phyloP scores from a whole-genome alignment of 2,888 invertebrate species.

The Euphydryas editha region DNA sequence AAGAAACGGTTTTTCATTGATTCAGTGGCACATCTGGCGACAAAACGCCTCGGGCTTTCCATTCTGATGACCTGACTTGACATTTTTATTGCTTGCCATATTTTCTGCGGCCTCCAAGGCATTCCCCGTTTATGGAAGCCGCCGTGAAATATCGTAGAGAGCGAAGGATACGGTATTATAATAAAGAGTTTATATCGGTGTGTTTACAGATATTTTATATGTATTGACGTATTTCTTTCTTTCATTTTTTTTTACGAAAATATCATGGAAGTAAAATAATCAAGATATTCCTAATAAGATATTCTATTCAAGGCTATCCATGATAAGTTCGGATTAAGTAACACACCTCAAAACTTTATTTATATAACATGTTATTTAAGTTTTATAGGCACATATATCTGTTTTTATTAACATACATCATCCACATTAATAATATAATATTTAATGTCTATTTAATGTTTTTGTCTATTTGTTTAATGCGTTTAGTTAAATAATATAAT shows the following conservation, averaged over 20 bases:
- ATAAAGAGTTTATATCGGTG: constrained; percentile 71
- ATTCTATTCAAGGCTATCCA: no score
- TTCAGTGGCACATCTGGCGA: constrained; percentile 82
- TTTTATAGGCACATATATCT: neutral
- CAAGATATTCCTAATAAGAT: no score
- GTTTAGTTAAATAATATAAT: no score
- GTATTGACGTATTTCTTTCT: neutral
- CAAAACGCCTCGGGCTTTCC: constrained; percentile 80
- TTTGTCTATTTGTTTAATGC: no score
- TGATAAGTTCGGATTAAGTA: no score
- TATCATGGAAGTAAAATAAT: no score
- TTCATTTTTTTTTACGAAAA: no score
- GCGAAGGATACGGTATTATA: constrained; percentile 64
- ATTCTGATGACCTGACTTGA: constrained; percentile 84
- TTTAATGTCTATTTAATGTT: no score
- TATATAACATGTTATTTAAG: no score
- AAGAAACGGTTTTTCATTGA: constrained; percentile 83
- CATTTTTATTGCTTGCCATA: constrained; percentile 82
- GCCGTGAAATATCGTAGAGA: constrained; percentile 77
- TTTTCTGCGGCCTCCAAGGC: constrained; percentile 77
- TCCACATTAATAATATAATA: neutral
- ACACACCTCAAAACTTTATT: no score
- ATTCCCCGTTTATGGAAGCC: constrained; percentile 66
- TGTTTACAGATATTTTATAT: constrained; percentile 22
- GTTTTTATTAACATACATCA: no score